Conservation (phyloP, 2,888 invertebrate genomes). For the Eugnorisma glareosa region DNA sequence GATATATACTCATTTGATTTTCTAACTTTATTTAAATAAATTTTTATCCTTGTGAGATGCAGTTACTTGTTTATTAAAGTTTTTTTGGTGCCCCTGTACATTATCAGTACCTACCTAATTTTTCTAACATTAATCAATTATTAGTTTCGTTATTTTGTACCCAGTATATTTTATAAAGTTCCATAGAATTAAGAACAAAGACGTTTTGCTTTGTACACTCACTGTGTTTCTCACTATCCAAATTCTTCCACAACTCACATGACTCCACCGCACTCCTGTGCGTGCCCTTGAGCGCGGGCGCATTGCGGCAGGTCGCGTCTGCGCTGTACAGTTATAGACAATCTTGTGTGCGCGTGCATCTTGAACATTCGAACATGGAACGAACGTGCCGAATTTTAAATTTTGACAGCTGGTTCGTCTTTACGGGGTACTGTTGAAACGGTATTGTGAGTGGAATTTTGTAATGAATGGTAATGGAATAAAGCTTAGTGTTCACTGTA, state of each 20-base stretch:
- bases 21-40: too few species aligned
- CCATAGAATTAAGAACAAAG: constrained; percentile 18
- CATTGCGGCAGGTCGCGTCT: constrained; percentile 87
- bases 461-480: not conserved
- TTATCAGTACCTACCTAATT: not conserved
- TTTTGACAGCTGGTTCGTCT: constrained; percentile 35
- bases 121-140: not conserved
- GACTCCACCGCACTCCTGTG: constrained; percentile 38
- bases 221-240: rapidly evolving
- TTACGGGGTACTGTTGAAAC: constrained; percentile 27
- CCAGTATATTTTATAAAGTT: not conserved
- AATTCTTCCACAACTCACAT: not conserved
- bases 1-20: not conserved
- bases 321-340: constrained; percentile 78
- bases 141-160: too few species aligned
- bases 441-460: constrained; percentile 25
- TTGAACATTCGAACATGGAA: constrained; percentile 50
- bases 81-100: not conserved
- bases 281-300: constrained; percentile 85
- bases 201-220: too few species aligned
- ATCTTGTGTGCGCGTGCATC: constrained; percentile 62
- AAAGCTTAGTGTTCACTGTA: not conserved
- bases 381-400: constrained; percentile 60
- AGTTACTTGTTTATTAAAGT: not conserved
- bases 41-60: too few species aligned